Base-by-base conservation (phyloP, 2,113 vertebrate genomes). In the Eolophus roseicapilla region DNA sequence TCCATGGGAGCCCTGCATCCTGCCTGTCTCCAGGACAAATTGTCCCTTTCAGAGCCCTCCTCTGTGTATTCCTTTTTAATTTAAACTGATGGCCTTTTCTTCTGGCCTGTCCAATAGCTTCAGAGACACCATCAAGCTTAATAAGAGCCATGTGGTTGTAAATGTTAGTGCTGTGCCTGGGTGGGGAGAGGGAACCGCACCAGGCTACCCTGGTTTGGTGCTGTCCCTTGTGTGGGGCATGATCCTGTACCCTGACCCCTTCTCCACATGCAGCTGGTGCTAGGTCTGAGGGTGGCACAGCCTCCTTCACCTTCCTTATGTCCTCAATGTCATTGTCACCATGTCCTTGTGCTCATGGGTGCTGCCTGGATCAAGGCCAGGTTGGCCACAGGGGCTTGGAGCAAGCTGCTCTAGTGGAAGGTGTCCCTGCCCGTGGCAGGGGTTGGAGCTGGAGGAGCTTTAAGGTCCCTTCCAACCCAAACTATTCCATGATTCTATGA, bases 121-220 rank as follows among this genome's bases (percentile, higher is more conserved):
- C 91, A 83, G 86, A 70, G 91, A 44, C 90, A 90, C 44, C 96
- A 96, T 94, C 94, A 84, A 91, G 84, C 93, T 92, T 95, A 37
- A 93, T 94, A 47, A 92, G 90, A 68, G 80, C 79, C 0, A 31
- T 79, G 9, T 46, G 16, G 92, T 90, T 90, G 93, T 7, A 94
- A 96, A 94, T 96, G 96, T 92, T 95, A 84, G 0, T 0, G 47
- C 70, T 35, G 74, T 3, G 57, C 41, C 25, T 15, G 85, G 50
- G 21, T 5, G 73, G 57, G 86, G 71, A 91, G 46, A n/a, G 20
- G 44, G 75, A 77, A 52, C 31, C 0, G 16, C 1, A 33, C 25
- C 6, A 3, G 16, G 49, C 52, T 46, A 67, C 8, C 20, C 6
- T 17, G 24, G 4, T 3, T 7, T 41, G 46, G 3, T 11, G 47